phyloP scores from a whole-genome alignment of 2,113 vertebrate genomes.

The Ictalurus furcatus region DNA sequence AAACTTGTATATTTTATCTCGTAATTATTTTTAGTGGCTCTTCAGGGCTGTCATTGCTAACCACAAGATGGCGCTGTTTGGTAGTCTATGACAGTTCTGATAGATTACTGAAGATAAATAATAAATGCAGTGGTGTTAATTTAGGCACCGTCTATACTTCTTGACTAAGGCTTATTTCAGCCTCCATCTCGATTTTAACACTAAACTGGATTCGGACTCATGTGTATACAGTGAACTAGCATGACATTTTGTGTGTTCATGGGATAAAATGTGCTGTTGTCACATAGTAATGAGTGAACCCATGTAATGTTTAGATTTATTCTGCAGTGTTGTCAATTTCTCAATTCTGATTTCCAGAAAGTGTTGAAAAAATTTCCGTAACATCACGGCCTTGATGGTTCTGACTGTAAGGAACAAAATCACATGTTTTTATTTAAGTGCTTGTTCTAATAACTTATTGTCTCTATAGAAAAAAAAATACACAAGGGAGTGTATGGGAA shows the following conservation, averaged over 20 bases:
- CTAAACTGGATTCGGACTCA: neutral
- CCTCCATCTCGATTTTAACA: neutral
- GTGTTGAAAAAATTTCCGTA: neutral
- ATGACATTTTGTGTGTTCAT: neutral
- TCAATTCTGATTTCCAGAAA: neutral
- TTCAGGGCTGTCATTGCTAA: neutral
- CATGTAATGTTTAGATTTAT: neutral
- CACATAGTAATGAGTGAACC: neutral
- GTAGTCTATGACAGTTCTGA: neutral
- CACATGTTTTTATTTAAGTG: neutral
- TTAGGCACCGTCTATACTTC: neutral
- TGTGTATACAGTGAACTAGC: neutral
- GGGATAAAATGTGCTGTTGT: neutral
- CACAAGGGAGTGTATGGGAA: neutral
- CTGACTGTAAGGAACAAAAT: neutral
- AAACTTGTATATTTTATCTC: neutral
- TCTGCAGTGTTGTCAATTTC: neutral
- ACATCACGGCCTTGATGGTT: neutral
- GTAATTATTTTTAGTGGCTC: neutral
- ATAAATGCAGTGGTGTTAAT: neutral
- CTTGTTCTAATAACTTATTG: neutral
- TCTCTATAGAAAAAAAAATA: neutral
- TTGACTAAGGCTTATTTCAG: neutral
- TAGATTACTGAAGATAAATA: neutral
- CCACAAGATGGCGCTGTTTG: conserved; percentile 14